Evolutionary conservation across 2,113 vertebrate genomes (phyloP).

Genomic region (Hyperoodon ampullatus): DNA sequence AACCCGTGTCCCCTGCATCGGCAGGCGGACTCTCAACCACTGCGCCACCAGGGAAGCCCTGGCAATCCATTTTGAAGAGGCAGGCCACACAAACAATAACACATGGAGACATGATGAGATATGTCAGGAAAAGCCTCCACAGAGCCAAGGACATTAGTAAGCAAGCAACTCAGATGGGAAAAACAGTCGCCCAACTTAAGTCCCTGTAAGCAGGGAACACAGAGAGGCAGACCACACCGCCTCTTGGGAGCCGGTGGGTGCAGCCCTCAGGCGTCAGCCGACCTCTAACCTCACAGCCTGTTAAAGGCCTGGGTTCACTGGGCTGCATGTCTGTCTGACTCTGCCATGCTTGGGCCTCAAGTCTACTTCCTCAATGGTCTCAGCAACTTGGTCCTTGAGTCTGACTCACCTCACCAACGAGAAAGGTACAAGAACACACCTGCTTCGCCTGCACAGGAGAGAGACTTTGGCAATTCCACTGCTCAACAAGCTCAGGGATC

Average conservation of each 20-base stretch:
- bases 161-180: background rate
- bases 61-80: background rate
- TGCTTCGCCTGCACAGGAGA: background rate
- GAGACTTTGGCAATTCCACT: background rate
- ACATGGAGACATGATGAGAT: background rate
- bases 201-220: background rate
- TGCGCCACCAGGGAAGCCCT: too few species aligned
- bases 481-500: background rate
- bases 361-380: background rate
- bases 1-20: too few species aligned
- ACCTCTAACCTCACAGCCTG: background rate
- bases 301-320: background rate
- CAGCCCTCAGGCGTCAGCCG: background rate
- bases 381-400: constrained; percentile 5
- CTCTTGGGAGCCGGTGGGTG: background rate
- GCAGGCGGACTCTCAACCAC: too few species aligned
- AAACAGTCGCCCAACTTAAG: background rate
- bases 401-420: background rate
- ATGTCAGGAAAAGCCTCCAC: background rate
- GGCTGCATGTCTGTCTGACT: background rate
- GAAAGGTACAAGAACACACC: background rate
- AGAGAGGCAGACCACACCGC: background rate
- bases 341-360: background rate
- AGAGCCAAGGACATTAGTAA: background rate
- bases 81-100: background rate